Evolutionary conservation across 2,888 invertebrate species (phyloP).

Genomic region (Lamellibrachia columna): DNA sequence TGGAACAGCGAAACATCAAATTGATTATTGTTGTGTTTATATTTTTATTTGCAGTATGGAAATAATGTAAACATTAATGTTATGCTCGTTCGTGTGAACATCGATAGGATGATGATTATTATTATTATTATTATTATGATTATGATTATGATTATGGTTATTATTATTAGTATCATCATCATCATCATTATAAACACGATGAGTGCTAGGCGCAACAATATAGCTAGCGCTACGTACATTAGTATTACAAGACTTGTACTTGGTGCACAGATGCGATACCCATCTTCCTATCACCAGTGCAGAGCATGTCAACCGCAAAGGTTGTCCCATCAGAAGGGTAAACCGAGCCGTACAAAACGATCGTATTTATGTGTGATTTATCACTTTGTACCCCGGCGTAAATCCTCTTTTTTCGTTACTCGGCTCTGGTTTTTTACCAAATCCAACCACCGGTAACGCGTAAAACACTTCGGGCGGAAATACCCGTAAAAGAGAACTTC

Average conservation of each 20-base stretch:
- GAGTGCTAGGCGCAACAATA: too few species aligned
- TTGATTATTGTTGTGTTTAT: background rate
- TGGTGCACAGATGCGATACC: too few species aligned
- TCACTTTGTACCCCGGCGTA: background rate
- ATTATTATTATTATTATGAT: too few species aligned
- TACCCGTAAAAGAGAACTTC: conserved; percentile 8
- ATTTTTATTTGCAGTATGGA: background rate
- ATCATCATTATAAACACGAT: too few species aligned
- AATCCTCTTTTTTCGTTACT: background rate
- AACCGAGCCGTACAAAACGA: background rate
- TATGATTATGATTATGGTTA: too few species aligned
- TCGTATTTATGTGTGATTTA: conserved; percentile 2
- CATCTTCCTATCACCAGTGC: background rate
- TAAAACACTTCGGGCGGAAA: background rate
- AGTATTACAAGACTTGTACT: too few species aligned
- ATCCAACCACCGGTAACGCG: background rate
- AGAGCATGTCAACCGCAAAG: background rate
- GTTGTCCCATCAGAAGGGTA: background rate
- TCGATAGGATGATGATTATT: too few species aligned
- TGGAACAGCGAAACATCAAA: conserved; percentile 19
- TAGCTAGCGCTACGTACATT: too few species aligned
- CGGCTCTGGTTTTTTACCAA: background rate
- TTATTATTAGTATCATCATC: too few species aligned
- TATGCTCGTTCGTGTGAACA: too few species aligned
- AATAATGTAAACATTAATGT: background rate